phyloP scores from a whole-genome alignment of 1,140 invertebrate species.

The Drosophila persimilis region DNA sequence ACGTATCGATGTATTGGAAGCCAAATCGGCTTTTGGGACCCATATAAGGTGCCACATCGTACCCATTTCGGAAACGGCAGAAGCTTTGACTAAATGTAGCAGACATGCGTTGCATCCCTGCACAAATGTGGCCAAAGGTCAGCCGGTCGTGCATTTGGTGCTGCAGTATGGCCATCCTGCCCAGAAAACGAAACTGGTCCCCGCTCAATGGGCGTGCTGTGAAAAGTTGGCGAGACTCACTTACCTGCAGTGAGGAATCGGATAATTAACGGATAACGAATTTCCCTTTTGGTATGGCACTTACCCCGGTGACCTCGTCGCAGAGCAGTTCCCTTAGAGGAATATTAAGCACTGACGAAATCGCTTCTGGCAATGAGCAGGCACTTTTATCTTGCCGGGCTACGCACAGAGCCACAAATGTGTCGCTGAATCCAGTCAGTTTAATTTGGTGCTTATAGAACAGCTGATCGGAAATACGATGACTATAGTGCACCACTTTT shows the following conservation, averaged over 20 bases:
- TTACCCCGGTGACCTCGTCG: constrained; percentile 31
- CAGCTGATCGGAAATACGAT: constrained; percentile 51
- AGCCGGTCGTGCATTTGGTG: constrained; percentile 38
- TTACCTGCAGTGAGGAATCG: constrained; percentile 4
- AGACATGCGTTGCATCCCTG: constrained; percentile 35
- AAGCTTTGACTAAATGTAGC: constrained; percentile 37
- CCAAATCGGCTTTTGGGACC: constrained; percentile 37
- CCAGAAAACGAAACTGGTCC: constrained; percentile 43
- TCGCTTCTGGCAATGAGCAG: constrained; percentile 37
- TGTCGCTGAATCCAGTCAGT: constrained; percentile 47
- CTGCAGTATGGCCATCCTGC: constrained; percentile 49
- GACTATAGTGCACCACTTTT: constrained; percentile 60
- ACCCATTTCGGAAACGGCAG: not conserved
- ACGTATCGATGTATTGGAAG: constrained; percentile 40
- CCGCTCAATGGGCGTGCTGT: constrained; percentile 30
- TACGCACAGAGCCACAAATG: constrained; percentile 51
- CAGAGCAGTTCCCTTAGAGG: constrained; percentile 34
- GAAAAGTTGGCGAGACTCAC: constrained; percentile 38
- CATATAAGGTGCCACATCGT: constrained; percentile 45
- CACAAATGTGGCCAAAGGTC: constrained; percentile 36
- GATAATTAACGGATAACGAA: not conserved
- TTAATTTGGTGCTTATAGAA: constrained; percentile 26
- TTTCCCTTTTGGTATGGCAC: not conserved
- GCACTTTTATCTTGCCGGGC: constrained; percentile 17
- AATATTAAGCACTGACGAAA: constrained; percentile 34